Evolutionary conservation across 2,797 vertebrate genomes (phyloP), one percentile per base, ranked within the genome.

Genomic region (Melopsittacus undulatus): DNA sequence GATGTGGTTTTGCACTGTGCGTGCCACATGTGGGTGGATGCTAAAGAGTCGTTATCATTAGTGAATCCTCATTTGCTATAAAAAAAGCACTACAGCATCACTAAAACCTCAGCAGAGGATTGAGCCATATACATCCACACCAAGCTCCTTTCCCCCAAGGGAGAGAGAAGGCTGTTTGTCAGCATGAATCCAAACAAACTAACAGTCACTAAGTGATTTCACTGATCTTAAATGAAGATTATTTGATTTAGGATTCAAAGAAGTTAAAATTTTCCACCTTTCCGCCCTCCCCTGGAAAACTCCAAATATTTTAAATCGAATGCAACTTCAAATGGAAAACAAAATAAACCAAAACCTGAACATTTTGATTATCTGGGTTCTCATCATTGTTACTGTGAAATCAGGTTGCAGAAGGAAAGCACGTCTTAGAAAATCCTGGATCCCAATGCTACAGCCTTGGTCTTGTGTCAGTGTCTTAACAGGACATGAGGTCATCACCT

Each of bases 221-320:
- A 64, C 13, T 64, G 46, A 32, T 68, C 48, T 68, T 83, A 74
- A 89, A 74, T 49, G 45, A 84, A 73, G 6, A 67, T 90, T 70
- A 48, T 48, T 86, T 4, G 8, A 16, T 79, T 51, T 79, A 57
- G 16, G 26, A 52, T 68, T 90, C 69, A 51, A 90, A 93, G 68
- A 57, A 77, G 13, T 80, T 43, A 94, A 82, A 92, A 61, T 24
- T 70, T 56, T 92, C 85, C 24, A 42, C 38, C n/a, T 42, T 90
- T 90, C 76, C 13, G 8, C 15, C 42, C 46, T 90, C 82, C 56
- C 56, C 63, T 93, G 80, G 57, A 91, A 95, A 95, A 76, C 69
- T 77, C 74, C 77, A 95, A 70, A 61, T 90, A 86, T 90, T 88
- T 91, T 96, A 77, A 90, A 92, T 61, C 90, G 80, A 90, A 91